Base-by-base conservation (phyloP, 2,888 invertebrate genomes). In the Tupiocoris notatus region DNA sequence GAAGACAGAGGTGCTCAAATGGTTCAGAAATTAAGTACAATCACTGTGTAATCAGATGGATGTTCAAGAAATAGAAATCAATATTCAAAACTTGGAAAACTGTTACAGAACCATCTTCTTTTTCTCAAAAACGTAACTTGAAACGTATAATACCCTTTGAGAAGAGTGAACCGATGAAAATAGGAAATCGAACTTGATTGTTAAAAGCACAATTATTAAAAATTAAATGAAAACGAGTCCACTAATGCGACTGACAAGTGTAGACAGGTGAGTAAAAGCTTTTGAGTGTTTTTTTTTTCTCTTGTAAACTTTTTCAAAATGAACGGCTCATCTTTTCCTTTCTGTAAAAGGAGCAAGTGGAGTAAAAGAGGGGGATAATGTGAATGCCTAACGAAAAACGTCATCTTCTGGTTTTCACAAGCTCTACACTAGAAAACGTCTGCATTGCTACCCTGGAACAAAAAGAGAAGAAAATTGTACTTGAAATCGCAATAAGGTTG, bases 351-450 rank as follows among this genome's bases (percentile, higher is more conserved):
- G 39, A 39, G 12, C 39, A 12, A 39, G 39, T 39, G 39, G 39
- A n/a, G 39, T 7, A 39, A 39, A 39, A 12, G 39, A 39, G 39
- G 39, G 39, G 39, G 39, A 12, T 7, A 39, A 39, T 39, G 39
- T 39, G 23, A 70, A 70, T 70, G 25, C 70, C 70, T 70, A 70
- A 70, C 70, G 73, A 62, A 59, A 56, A 70, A 22, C 16, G 21
- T 70, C 58, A 24, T 20, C 73, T 73, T 63, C 61, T 73, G 73
- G 25, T 54, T 73, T 73, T 25, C 73, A 73, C 39, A 73, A 73
- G 73, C 54, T 73, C 73, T 73, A 73, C 73, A 63, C 73, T 73
- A 73, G 62, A 73, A 61, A 62, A 73, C 58, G 16, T 73, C 73
- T 62, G 22, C 73, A 61, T 56, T 62, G 39, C 73, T 73, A 73